A percentile compares a stretch with the other conserved stretches of the same genome.
Conservation (phyloP, 2,113 vertebrate genomes). For the Psittacara wagleri region DNA sequence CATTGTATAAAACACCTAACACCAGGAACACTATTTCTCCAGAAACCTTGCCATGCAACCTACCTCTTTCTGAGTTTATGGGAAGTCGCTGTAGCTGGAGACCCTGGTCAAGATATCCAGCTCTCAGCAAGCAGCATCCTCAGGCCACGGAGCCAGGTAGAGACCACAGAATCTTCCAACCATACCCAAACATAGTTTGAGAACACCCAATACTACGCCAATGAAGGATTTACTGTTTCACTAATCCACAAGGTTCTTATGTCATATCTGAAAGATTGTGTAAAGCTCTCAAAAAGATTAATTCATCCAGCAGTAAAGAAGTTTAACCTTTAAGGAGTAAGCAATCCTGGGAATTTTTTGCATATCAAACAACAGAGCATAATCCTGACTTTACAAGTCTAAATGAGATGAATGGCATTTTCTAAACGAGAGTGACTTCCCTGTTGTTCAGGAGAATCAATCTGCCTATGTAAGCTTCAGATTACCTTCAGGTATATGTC, state of each 20-base stretch:
- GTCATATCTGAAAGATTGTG: not conserved
- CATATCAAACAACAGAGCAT: not conserved
- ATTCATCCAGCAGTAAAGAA: not conserved
- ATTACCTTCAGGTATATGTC: not conserved
- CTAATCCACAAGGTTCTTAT: not conserved
- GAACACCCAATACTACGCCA: not conserved
- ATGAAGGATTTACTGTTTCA: not conserved
- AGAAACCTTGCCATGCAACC: not conserved
- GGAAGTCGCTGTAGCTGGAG: not conserved
- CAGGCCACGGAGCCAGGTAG: not conserved
- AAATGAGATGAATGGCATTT: slow-evolving; percentile 5
- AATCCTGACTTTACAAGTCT: not conserved
- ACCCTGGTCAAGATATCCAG: too few relatives aligned
- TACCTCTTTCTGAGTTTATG: not conserved
- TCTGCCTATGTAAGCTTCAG: not conserved
- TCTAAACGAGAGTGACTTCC: not conserved
- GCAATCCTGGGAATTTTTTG: not conserved
- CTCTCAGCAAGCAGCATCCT: not conserved
- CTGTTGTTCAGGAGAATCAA: not conserved
- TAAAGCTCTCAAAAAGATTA: not conserved
- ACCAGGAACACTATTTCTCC: not conserved
- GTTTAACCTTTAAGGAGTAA: not conserved
- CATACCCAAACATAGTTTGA: not conserved
- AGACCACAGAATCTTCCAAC: not conserved
- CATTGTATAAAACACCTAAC: not conserved